These are phyloP conservation scores for Menidia beryllina DNA, from an alignment of 2,113 vertebrate species.

Conservation along the genomic window DNA sequence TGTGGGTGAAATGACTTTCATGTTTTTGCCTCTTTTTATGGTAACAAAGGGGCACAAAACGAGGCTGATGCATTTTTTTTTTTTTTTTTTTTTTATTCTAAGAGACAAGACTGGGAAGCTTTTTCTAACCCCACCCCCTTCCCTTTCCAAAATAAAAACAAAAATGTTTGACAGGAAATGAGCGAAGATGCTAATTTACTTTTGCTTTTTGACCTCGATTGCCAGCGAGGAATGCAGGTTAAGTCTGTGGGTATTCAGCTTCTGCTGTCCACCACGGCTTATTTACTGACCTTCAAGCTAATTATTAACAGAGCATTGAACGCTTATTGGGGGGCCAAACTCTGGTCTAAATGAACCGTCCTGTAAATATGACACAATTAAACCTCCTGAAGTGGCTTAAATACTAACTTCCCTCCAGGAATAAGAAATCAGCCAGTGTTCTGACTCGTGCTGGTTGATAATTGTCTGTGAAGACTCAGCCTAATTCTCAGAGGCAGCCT, in stretches of 20 bases:
- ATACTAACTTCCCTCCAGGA: conserved; percentile 19
- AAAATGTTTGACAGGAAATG: not conserved
- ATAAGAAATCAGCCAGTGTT: conserved; percentile 36
- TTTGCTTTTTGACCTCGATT: conserved; percentile 68
- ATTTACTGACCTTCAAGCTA: conserved; percentile 68
- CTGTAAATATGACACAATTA: conserved; percentile 1
- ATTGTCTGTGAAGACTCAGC: conserved; percentile 55
- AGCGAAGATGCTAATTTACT: conserved; percentile 7
- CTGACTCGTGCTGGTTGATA: conserved; percentile 69
- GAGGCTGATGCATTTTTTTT: not conserved
- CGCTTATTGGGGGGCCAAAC: conserved; percentile 12
- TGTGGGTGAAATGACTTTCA: not conserved
- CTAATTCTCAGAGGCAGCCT: conserved; percentile 53
- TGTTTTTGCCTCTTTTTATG: not conserved
- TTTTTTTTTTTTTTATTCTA: too few species aligned
- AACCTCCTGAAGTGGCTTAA: conserved; percentile 19
- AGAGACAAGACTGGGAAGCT: too few species aligned
- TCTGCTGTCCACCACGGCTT: conserved; percentile 42
- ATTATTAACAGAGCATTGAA: conserved; percentile 70
- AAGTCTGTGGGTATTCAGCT: conserved; percentile 18
- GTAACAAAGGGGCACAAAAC: not conserved
- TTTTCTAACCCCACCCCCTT: too few species aligned
- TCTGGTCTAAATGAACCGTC: conserved; percentile 27
- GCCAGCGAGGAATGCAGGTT: conserved; percentile 61
- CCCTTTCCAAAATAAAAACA: too few species aligned